These are phyloP conservation scores for Melanotaenia trifasciata DNA, from an alignment of 2,797 vertebrate genomes.

Conservation along the genomic window DNA sequence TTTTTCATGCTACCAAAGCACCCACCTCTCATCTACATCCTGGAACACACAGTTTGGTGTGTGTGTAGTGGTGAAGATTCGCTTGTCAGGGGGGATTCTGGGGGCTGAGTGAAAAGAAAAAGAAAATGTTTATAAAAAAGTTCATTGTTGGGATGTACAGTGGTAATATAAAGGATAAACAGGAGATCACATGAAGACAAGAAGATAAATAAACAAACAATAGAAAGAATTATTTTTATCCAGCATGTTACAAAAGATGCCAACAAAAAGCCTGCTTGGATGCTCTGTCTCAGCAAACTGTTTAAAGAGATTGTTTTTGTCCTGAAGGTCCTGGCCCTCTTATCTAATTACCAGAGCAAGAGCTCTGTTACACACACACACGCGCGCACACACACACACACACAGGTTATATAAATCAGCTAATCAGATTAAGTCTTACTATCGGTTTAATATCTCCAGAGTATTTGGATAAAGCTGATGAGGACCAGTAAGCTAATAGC, in stretches of 20 bases:
- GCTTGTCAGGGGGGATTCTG: conserved; percentile 95
- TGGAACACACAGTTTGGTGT: conserved; percentile 95
- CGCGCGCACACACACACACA: too few species aligned
- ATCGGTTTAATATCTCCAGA: not conserved
- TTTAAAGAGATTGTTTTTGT: not conserved
- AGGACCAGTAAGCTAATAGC: not conserved
- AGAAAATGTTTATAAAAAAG: not conserved
- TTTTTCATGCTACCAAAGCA: not conserved
- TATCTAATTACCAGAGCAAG: not conserved
- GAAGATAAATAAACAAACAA: not conserved
- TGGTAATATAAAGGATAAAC: not conserved
- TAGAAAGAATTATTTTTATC: not conserved
- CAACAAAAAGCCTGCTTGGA: not conserved
- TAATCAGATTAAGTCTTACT: not conserved
- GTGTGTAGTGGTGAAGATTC: conserved; percentile 97
- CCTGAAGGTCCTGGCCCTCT: not conserved
- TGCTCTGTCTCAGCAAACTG: not conserved
- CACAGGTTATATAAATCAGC: too few species aligned
- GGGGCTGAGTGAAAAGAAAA: conserved; percentile 84
- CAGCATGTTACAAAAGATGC: not conserved
- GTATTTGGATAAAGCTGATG: not conserved
- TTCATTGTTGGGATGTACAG: not conserved
- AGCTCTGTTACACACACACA: not conserved
- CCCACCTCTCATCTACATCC: conserved; percentile 95
- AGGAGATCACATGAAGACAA: not conserved